Conservation (phyloP, 2,888 invertebrate species). For the Patella caerulea region DNA sequence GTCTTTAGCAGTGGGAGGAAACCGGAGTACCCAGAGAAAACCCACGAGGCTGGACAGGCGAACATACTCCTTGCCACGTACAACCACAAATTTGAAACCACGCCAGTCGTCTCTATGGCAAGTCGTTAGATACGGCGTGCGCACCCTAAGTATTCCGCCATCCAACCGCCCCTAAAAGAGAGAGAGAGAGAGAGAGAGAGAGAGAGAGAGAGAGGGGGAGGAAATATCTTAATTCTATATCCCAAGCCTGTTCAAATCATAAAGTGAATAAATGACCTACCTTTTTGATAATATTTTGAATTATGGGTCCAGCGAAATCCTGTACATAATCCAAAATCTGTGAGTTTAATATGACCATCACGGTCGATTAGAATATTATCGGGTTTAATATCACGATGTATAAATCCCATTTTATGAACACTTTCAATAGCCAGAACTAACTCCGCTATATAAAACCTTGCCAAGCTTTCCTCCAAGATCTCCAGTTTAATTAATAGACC, state of each 20-base stretch:
- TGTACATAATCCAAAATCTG: conserved; percentile 98
- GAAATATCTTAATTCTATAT: too few species aligned
- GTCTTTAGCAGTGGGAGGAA: too few species aligned
- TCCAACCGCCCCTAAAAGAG: background rate
- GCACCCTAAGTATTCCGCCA: background rate
- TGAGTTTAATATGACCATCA: conserved; percentile 98
- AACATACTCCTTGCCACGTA: too few species aligned
- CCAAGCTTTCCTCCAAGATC: conserved; percentile 83
- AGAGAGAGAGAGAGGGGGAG: too few species aligned
- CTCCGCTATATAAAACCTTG: conserved; percentile 81
- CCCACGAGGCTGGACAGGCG: too few species aligned
- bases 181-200: too few species aligned
- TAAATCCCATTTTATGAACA: conserved; percentile 99
- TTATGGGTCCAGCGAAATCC: conserved; percentile 99
- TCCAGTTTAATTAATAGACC: conserved; percentile 95
- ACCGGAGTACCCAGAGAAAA: too few species aligned
- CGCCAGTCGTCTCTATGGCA: too few species aligned
- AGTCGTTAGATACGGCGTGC: too few species aligned
- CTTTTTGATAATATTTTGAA: conserved; percentile 96
- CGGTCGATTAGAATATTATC: conserved; percentile 98
- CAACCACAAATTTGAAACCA: too few species aligned
- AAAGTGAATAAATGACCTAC: conserved; percentile 30
- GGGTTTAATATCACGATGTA: conserved; percentile 94
- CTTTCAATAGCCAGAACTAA: conserved; percentile 98
- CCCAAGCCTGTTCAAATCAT: too few species aligned